A percentile compares a stretch with the other conserved stretches of the same genome.
These are phyloP conservation scores for Platalea minor DNA, from an alignment of 2,797 vertebrate species.

Conservation along the genomic window DNA sequence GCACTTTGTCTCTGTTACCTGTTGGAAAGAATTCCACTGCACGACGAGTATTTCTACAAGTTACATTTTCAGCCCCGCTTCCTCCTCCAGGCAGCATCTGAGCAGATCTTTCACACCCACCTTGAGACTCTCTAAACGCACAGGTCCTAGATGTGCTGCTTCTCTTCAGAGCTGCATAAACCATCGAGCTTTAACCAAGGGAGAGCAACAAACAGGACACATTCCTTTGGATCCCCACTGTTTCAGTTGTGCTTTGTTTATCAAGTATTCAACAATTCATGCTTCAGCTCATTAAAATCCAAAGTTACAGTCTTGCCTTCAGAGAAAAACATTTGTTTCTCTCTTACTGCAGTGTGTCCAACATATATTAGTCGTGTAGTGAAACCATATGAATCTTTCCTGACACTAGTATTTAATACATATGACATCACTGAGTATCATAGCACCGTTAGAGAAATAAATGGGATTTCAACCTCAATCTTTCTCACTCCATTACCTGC, in stretches of 20 bases:
- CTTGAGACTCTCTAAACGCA: background rate
- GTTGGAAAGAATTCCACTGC: background rate
- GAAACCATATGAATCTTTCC: background rate
- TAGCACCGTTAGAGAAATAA: background rate
- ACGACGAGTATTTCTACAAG: background rate
- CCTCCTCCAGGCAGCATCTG: background rate
- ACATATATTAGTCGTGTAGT: background rate
- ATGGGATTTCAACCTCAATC: background rate
- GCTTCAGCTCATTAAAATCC: background rate
- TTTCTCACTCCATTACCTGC: background rate
- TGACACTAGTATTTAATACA: background rate
- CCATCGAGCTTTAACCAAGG: background rate
- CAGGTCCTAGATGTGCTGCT: background rate
- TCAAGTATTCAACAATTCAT: background rate
- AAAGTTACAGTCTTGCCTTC: background rate
- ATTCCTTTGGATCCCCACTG: background rate
- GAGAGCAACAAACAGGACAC: background rate
- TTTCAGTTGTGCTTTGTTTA: background rate
- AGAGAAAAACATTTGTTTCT: background rate
- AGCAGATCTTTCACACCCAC: background rate
- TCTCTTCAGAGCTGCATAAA: background rate
- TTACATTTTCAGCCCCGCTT: background rate
- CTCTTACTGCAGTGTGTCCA: background rate
- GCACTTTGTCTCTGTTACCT: background rate
- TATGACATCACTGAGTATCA: background rate